These are phyloP conservation scores for Paralvinella palmiformis DNA, from an alignment of 1,140 invertebrate genomes.

Conservation along the genomic window DNA sequence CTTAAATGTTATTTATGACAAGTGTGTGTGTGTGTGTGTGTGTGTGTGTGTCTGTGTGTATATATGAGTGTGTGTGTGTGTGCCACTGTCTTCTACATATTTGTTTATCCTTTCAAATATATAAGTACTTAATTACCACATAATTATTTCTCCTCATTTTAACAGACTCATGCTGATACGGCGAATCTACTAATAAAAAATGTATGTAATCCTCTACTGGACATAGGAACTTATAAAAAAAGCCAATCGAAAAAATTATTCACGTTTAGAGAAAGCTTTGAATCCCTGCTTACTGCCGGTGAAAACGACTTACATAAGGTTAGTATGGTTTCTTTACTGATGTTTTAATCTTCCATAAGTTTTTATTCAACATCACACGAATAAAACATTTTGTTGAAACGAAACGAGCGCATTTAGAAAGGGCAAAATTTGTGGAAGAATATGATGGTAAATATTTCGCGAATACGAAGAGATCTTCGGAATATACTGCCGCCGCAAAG, in stretches of 20 bases:
- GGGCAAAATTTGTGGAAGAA: no score
- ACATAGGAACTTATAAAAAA: constrained; percentile 75
- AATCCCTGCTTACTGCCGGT: constrained; percentile 79
- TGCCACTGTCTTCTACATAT: no score
- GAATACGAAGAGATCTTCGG: no score
- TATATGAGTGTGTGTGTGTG: no score
- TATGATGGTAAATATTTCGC: no score
- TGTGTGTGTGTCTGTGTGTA: no score
- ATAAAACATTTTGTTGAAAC: neutral
- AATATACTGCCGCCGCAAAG: no score
- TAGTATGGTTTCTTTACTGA: constrained; percentile 27
- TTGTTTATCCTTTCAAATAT: no score
- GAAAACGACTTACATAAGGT: constrained; percentile 83
- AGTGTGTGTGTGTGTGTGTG: no score
- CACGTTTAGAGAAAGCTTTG: constrained; percentile 82
- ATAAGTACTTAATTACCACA: no score
- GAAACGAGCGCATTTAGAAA: neutral
- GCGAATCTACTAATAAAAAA: constrained; percentile 75
- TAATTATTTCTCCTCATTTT: constrained; percentile 3
- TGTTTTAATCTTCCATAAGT: neutral
- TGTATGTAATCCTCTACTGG: constrained; percentile 77
- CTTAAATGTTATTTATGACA: no score
- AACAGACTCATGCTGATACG: constrained; percentile 68
- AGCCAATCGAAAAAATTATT: constrained; percentile 88
- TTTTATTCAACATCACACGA: neutral